Base-by-base conservation (phyloP, 2,888 invertebrate genomes). In the Cheilosia variabilis region DNA sequence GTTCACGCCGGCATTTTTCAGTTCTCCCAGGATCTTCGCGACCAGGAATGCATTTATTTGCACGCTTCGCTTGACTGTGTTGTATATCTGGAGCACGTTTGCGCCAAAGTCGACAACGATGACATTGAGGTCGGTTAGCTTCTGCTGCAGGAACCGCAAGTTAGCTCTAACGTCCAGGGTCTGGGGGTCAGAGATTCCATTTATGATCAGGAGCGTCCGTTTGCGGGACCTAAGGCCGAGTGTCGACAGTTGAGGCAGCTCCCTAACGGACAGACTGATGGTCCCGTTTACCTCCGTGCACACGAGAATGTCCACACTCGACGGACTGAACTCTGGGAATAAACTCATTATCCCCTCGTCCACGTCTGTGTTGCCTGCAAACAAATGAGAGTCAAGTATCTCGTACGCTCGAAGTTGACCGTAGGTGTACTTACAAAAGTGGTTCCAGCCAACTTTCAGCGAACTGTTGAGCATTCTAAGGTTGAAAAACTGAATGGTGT, bases 261-360 rank as follows among this genome's bases (percentile, higher is more conserved):
- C 84, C 22, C 88, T 89, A 41, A 91, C 90, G 47, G 91, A 91
- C 52, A 91, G 86, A 31, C 89, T 88, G 1, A 91, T 82, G 37
- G 89, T 90, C 34, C 89, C 90, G 71, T 91, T 91, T 55, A 89
- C 90, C 73, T 91, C 90, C 60, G 91, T 88, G 89, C 45, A 2
- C 4, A 45, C 6, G 1, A 45, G 45, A 45, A 45, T 45, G 17
- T 45, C 5, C 7, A 45, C 45, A 19, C 3, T 91, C 89, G 6
- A 90, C 71, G 91, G 91, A 88, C 88, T 90, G 45, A 89, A 90
- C 87, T 91, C 91, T 19, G 88, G 88, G 53, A 88, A 90, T 6
- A 91, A 82, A 1, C 89, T 81, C 89, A 91, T 90, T 5, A 91
- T 90, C 17, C 89, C 89, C 88, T 91, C 91, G 57, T 91, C 90